Base-by-base conservation (phyloP, 2,797 vertebrate genomes). In the Enteromius unitaeniatus region DNA sequence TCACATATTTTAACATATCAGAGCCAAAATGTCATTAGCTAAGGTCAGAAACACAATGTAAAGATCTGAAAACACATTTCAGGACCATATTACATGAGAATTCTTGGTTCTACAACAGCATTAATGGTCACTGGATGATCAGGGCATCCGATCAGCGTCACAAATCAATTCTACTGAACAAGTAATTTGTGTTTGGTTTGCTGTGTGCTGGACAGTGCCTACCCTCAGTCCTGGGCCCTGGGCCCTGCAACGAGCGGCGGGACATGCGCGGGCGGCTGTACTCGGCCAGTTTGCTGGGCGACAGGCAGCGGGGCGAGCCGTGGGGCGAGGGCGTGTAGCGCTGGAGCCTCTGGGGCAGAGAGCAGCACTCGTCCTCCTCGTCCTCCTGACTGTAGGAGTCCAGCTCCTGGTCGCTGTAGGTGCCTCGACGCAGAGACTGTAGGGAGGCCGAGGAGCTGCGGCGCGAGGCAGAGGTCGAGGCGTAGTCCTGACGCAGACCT, bases 401-500 rank as follows among this genome's bases (percentile, higher is more conserved):
- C 28, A 97, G 96, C 85, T 98, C 97, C 90, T 98, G 97, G 90
- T 98, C 97, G 0, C 97, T 97, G 95, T 95, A 97, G 31, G 96
- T 96, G 0, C 94, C 93, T 31, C 96, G 93, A 6, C 96, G 95
- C 89, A 97, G 93, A 0, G 97, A 98, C 90, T 97, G 96, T 53
- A 97, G 92, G 6, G 97, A 98, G 14, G 96, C 95, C 0, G 96
- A 96, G 83, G 97, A 97, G 87, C 97, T 98, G 88, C 97, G 96
- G 0, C 97, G 95, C 0, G 97, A 97, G 1, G 94, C 97, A 0
- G 97, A 98, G 91, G 95, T 97, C 80, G 96, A 98, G 78, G 97
- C 97, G 2, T 95, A 97, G 87, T 98, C 97, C 91, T 98, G 97
- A 40, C 97, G 94, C 51, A 98, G 93, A 92, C 97, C 97, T 98